Conservation (phyloP, 2,113 vertebrate genomes). For the Leiothrix lutea region DNA sequence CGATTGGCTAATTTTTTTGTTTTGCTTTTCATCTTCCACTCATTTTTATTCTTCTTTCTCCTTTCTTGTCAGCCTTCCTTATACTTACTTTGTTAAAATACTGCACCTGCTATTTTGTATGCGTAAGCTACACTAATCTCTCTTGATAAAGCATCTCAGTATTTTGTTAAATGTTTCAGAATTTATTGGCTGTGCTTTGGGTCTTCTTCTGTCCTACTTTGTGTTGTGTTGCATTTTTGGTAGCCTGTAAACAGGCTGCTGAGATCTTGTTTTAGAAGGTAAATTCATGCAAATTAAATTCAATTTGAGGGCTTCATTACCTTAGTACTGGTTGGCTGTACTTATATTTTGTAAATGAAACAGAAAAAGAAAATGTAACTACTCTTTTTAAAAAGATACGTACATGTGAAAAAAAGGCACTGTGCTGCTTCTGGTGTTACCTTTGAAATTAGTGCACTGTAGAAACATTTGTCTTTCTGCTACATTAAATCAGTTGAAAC, state of each 20-base stretch:
- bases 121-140: background rate
- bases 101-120: background rate
- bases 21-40: background rate
- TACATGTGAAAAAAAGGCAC: background rate
- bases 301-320: background rate
- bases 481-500: background rate
- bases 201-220: background rate
- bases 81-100: background rate
- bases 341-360: background rate
- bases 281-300: background rate
- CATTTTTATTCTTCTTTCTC: accelerated
- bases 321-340: background rate
- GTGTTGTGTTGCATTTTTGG: background rate
- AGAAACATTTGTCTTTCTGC: background rate
- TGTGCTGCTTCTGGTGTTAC: background rate
- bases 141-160: background rate
- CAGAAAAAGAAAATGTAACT: background rate
- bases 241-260: background rate
- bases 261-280: background rate
- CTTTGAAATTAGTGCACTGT: background rate
- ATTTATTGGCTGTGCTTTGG: background rate
- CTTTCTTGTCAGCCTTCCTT: background rate
- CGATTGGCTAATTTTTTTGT: background rate
- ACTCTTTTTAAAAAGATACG: background rate
- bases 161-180: background rate